Evolutionary conservation across 2,888 invertebrate species (phyloP), one percentile per base, ranked within the genome.

Genomic region (Mythimna ferrago): DNA sequence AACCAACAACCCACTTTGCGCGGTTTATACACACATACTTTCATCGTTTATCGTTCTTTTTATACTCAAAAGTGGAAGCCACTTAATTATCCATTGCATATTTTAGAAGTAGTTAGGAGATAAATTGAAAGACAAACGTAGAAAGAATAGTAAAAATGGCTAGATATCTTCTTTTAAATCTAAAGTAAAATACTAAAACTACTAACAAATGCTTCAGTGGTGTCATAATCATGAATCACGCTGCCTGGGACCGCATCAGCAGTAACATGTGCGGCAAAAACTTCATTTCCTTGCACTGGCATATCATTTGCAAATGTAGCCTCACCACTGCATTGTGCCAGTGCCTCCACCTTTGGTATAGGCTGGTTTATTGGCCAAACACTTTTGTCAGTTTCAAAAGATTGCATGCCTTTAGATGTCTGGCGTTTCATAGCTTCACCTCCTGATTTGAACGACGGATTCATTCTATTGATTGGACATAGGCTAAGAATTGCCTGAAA

Each of bases 321-420:
- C 90, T 98, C 97, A 0, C 98, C 98, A 65, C 97, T 96, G 80
- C 97, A 97, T 92, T 97, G 97, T 1, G 86, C 94, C 85, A 94
- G 76, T 10, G 91, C 97, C 89, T 97, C 98, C 6, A 97, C 79
- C 92, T 98, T 98, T 0, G 97, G 96, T 57, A 98, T 90, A 0
- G 98, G 97, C 87, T 98, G 93, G 80, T 97, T 97, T 44, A 98
- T 84, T 0, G 98, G 98, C 97, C 97, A 98, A 53, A 97, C 81
- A 0, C 94, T 92, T 69, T 97, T 95, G 82, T 98, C 96, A 0
- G 97, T 97, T 66, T 97, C 97, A 87, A 96, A 98, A 48, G 96
- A 95, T 89, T 98, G 98, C 57, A 91, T 93, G 0, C 97, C 97
- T 7, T 95, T 94, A 0, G 97, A 97, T 16, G 41, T 76, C 0